Conservation (phyloP, 2,797 vertebrate genomes). For the Corythornis leucogaster region DNA sequence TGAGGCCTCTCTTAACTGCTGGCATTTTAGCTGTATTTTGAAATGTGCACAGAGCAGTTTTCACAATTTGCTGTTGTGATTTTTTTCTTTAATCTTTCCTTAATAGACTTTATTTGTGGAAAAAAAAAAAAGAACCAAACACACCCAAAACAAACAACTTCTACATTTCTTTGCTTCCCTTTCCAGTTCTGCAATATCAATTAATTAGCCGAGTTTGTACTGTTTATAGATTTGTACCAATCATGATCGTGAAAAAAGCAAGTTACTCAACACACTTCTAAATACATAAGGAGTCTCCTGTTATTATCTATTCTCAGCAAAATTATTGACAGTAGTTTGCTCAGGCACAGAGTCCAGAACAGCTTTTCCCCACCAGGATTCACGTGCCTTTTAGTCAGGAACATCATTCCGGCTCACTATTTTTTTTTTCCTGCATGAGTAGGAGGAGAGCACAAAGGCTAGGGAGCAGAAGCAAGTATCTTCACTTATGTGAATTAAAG, state of each 20-base stretch:
- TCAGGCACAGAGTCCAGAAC: conserved; percentile 19
- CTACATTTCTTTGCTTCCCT: background rate
- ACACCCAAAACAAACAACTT: too few relatives aligned
- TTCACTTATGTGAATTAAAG: background rate
- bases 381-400: background rate
- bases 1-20: too few relatives aligned
- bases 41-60: background rate
- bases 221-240: background rate
- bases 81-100: background rate
- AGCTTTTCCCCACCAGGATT: background rate
- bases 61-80: background rate
- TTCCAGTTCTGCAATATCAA: background rate
- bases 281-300: background rate
- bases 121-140: background rate
- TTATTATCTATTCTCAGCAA: background rate
- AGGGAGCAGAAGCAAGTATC: background rate
- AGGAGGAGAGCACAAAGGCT: background rate
- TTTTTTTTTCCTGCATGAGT: background rate
- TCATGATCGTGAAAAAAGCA: background rate
- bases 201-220: background rate
- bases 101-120: background rate
- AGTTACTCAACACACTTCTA: background rate
- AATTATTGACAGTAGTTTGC: background rate
- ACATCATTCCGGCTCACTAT: background rate
- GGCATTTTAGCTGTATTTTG: too few relatives aligned